phyloP scores from a whole-genome alignment of 2,113 vertebrate species.

The Gallinago paraguaiae region DNA sequence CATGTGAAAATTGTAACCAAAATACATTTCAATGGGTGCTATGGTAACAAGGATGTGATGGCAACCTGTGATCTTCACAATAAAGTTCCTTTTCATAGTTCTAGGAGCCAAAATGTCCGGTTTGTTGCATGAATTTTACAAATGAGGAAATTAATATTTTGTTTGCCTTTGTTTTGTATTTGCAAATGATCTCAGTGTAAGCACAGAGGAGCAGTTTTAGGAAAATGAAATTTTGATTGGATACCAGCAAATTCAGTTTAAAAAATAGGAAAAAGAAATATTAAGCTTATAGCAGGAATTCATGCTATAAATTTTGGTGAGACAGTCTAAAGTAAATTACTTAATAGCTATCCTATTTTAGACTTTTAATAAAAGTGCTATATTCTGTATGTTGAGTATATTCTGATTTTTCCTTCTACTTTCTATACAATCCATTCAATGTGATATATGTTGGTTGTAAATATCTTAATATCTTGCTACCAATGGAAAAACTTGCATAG shows the following conservation, averaged over 20 bases:
- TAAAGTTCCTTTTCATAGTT: background rate
- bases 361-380: background rate
- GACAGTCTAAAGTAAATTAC: background rate
- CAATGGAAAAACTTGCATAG: background rate
- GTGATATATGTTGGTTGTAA: slow-evolving; percentile 26
- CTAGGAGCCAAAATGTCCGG: background rate
- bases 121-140: background rate
- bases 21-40: background rate
- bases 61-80: background rate
- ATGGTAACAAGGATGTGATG: background rate
- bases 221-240: background rate
- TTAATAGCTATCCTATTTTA: background rate
- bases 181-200: background rate
- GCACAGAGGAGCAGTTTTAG: background rate
- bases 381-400: background rate
- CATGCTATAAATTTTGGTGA: background rate
- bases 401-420: background rate
- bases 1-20: background rate
- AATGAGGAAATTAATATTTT: background rate
- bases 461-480: slow-evolving; percentile 22
- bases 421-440: background rate
- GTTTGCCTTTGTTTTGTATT: background rate
- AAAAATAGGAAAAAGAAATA: background rate
- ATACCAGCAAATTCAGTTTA: background rate
- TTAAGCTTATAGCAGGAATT: background rate